Base-by-base conservation (phyloP, 1,140 invertebrate genomes). In the Hyphantria cunea region DNA sequence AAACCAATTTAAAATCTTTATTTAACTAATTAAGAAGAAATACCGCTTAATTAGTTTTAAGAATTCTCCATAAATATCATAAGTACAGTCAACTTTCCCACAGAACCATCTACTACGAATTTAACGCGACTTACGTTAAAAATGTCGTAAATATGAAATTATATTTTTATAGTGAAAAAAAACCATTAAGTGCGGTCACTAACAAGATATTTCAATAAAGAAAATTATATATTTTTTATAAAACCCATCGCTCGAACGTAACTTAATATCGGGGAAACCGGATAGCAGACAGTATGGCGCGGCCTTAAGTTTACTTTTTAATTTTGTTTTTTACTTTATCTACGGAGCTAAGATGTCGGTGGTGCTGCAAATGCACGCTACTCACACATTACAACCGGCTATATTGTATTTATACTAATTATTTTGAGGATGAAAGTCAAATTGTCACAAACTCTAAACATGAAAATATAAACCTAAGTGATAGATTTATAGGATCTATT, bases 201-300 rank as follows among this genome's bases (percentile, higher is more conserved):
- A 54, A 75, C 74, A 77, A 77, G 75, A 78, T 84, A 82, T 81
- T 78, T 82, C 76, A 83, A 86, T 86, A 82, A 84, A 84, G 80
- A 82, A 87, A 86, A 84, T 83, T 83, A 78, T 81, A 73, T 76
- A 82, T 86, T 87, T 89, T 88, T 50, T 86, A 86, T 83, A 82
- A 85, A 85, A 75, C 41, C 78, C 80, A 79, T 83, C 77, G 74
- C 66, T 72, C 58, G 75, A 78, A 71, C 50, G 86, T 89, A 89
- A 88, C 80, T 70, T 78, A 86, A 88, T 90, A 86, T 78, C 60
- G 77, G 74, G 76, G 86, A 86, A 88, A 90, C 82, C 85, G 81
- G 86, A 90, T 88, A 90, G 82, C 83, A 90, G 86, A 90, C 85
- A 86, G 86, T 90, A 86, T 90, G 86, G 86, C 86, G 86, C 86